phyloP scores from a whole-genome alignment of 2,113 vertebrate genomes.

The Cavia porcellus region DNA sequence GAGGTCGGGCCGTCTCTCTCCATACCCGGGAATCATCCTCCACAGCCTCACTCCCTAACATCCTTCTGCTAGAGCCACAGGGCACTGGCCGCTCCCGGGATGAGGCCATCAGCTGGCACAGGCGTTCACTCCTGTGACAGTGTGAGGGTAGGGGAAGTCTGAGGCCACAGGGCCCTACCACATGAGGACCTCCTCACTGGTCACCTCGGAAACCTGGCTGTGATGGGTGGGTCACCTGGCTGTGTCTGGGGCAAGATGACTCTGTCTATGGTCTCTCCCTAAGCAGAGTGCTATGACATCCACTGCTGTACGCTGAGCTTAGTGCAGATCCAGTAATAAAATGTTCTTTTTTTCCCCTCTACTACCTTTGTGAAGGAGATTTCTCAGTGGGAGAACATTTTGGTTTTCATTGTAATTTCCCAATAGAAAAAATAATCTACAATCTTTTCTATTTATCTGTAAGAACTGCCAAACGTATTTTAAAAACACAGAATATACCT shows the following conservation, averaged over 20 bases:
- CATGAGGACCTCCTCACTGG: neutral
- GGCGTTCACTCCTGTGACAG: neutral
- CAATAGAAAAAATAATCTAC: neutral
- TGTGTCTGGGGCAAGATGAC: neutral
- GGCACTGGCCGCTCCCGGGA: neutral
- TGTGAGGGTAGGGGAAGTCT: neutral
- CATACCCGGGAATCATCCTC: neutral
- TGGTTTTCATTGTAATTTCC: slow-evolving; percentile 26
- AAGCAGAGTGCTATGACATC: too few species aligned
- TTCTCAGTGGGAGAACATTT: neutral
- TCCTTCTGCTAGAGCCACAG: neutral
- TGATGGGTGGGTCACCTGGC: neutral
- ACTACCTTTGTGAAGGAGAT: neutral
- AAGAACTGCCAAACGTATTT: neutral
- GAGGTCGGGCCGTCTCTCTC: neutral
- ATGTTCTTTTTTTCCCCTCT: neutral
- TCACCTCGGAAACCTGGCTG: neutral
- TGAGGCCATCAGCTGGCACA: neutral
- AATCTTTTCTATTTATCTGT: neutral
- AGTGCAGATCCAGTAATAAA: neutral
- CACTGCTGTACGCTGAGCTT: neutral
- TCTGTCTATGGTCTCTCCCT: neutral
- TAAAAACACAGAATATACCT: neutral
- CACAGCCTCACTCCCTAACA: neutral
- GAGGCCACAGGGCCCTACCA: neutral